A percentile compares a stretch with the other conserved stretches of the same genome.
phyloP scores from a whole-genome alignment of 2,888 invertebrate species.

The Amphipoea oculea region DNA sequence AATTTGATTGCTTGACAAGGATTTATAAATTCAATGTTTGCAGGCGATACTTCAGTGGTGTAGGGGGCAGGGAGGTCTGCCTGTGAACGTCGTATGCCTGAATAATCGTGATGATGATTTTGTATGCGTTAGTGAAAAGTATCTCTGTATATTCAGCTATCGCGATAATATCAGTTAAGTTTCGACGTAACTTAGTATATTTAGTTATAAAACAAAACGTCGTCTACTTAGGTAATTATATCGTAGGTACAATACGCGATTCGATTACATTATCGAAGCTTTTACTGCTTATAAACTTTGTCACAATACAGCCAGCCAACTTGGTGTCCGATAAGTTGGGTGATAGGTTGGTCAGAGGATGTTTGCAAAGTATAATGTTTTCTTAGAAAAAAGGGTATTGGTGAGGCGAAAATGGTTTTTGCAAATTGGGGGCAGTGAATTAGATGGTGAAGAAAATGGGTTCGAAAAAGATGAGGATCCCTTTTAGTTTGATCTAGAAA shows the following conservation, averaged over 20 bases:
- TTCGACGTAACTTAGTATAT: background rate
- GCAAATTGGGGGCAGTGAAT: background rate
- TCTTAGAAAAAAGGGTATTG: background rate
- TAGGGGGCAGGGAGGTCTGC: background rate
- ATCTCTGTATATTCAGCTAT: background rate
- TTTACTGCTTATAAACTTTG: background rate
- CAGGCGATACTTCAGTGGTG: too few species aligned
- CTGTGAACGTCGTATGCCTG: background rate
- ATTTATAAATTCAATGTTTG: background rate
- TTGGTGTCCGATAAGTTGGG: background rate
- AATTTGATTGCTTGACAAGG: background rate
- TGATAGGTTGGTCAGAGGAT: background rate
- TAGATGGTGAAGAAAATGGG: background rate
- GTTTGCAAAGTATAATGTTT: conserved; percentile 12
- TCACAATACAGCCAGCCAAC: background rate
- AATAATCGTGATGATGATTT: too few species aligned
- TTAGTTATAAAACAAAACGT: background rate
- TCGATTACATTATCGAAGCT: background rate
- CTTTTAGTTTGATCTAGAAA: conserved; percentile 16
- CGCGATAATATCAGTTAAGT: too few species aligned
- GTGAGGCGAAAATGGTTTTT: conserved; percentile 7
- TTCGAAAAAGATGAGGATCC: background rate
- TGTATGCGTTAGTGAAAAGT: too few species aligned
- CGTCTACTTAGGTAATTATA: background rate
- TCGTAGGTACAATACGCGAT: background rate